These are phyloP conservation scores for Chironomus striatipennis DNA, from an alignment of 1,140 invertebrate species.

Conservation along the genomic window DNA sequence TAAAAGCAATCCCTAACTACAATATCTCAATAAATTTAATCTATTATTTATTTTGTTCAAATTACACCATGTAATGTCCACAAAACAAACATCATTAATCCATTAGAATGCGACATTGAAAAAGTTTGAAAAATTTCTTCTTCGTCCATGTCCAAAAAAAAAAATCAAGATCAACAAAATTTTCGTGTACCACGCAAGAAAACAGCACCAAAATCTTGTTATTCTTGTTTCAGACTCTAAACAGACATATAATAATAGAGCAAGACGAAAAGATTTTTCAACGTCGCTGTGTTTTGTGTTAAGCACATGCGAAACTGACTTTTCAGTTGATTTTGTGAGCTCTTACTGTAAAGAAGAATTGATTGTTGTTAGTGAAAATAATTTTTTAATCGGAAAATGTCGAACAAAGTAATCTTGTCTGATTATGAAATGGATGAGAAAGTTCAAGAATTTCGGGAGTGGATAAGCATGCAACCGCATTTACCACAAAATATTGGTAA, in stretches of 20 bases:
- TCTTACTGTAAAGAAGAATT: not conserved
- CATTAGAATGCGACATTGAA: not conserved
- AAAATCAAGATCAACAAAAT: not conserved
- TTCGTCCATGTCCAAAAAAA: not conserved
- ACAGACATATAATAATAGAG: not conserved
- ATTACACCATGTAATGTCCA: not conserved
- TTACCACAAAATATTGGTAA: constrained; percentile 62
- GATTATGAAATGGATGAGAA: constrained; percentile 38
- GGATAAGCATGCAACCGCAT: constrained; percentile 66
- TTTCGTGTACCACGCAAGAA: not conserved
- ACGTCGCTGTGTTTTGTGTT: not conserved
- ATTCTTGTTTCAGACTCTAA: not conserved
- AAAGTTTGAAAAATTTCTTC: not conserved
- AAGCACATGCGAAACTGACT: not conserved
- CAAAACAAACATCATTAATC: not conserved
- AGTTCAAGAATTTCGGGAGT: constrained; percentile 56
- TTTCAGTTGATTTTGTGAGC: not conserved
- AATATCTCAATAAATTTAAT: too few species aligned
- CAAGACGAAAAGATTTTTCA: not conserved
- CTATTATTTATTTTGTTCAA: not conserved
- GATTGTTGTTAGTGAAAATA: not conserved
- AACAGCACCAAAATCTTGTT: not conserved
- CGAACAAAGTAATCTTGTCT: not conserved
- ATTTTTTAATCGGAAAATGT: too few species aligned
- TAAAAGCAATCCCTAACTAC: too few species aligned